Base-by-base conservation (phyloP, 2,797 vertebrate genomes). In the Kryptopterus vitreolus region DNA sequence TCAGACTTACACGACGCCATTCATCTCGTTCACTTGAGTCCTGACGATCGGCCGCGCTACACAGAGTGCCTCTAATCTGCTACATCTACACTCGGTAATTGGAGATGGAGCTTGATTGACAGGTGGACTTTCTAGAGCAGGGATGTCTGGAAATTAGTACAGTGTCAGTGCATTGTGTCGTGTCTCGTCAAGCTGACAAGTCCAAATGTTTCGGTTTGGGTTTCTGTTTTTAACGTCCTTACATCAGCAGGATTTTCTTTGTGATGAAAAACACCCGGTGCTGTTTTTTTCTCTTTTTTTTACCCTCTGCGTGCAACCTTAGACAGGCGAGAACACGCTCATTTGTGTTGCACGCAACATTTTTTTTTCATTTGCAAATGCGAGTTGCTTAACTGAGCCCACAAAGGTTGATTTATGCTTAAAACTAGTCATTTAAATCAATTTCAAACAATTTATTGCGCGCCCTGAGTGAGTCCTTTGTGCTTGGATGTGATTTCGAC, bases 1-100 rank as follows among this genome's bases (percentile, higher is more conserved):
- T 86, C 87, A 84, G 65, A 78, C 87, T 88, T 90, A 88, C 91
- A 87, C 88, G 88, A 91, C 87, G 90, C 88, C 87, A 79, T 86
- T 87, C 74, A 80, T 86, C 89, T 90, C 90, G 90, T 92, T 91
- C 89, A 87, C 87, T 84, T 38, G 33, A 38, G 46, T 50, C 38
- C 78, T 71, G 65, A 88, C 82, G 82, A 85, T 79, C 72, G 65
- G 76, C 4, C 29, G 79, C 75, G 50, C 70, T 35, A 84, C 84
- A 65, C 59, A 78, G 68, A 38, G 22, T 22, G 18, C 2, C 15
- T 33, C 65, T 70, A 75, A 80, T 85, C 81, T 81, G 84, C 86
- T 85, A 59, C 68, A 79, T 65, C 68, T 73, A 33, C 76, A 48
- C 76, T 58, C 22, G 66, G 88, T 89, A 91, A 91, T 86, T 20